A percentile compares a stretch with the other conserved stretches of the same genome.
phyloP scores from a whole-genome alignment of 2,113 vertebrate species.

The Lagenorhynchus albirostris region DNA sequence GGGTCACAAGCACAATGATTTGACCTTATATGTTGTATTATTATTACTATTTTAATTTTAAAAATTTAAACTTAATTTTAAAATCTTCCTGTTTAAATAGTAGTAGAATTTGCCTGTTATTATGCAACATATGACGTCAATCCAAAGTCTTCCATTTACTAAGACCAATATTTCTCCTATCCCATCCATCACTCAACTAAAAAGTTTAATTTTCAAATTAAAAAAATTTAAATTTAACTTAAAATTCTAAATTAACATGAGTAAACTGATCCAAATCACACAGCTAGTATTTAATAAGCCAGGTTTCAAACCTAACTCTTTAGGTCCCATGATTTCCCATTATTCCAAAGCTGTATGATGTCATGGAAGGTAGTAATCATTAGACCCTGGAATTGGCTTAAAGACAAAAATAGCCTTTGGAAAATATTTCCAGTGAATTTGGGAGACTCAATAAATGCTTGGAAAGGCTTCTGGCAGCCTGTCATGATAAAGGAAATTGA shows the following conservation, averaged over 20 bases:
- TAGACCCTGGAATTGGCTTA: neutral
- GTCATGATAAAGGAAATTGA: neutral
- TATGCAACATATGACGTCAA: neutral
- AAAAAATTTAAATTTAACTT: neutral
- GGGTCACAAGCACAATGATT: neutral
- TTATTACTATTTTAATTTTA: neutral
- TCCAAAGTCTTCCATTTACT: neutral
- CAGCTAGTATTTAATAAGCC: neutral
- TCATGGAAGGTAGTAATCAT: neutral
- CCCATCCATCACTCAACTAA: neutral
- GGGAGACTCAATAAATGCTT: neutral
- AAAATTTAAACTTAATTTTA: neutral
- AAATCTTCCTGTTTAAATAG: neutral
- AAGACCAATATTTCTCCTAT: neutral
- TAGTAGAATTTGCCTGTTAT: neutral
- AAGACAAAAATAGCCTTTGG: neutral
- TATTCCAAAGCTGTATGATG: neutral
- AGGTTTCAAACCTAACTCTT: neutral
- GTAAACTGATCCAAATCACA: neutral
- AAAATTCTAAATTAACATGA: neutral
- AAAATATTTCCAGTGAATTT: neutral
- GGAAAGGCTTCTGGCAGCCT: neutral
- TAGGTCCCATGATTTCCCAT: neutral
- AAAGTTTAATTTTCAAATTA: neutral
- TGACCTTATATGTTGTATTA: neutral